Evolutionary conservation across 2,888 invertebrate species (phyloP).

Genomic region (Pyrochroa serraticornis): DNA sequence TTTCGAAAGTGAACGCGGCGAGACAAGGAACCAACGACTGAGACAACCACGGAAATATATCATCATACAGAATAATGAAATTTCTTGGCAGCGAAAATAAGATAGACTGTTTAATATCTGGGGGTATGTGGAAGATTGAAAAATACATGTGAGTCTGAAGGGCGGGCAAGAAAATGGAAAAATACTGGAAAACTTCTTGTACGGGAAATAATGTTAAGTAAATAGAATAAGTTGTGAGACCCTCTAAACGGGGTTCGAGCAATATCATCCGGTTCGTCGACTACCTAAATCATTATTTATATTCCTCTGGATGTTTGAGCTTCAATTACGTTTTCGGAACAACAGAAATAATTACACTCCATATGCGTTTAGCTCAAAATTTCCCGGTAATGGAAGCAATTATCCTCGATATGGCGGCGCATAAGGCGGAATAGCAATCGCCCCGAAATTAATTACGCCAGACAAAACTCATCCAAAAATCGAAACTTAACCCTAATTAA

Average conservation of each 20-base stretch:
- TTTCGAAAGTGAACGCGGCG: too few relatives aligned
- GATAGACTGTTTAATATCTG: slow-evolving; percentile 56
- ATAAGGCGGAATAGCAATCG: too few relatives aligned
- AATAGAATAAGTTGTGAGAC: slow-evolving; percentile 48
- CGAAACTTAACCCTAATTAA: slow-evolving; percentile 19
- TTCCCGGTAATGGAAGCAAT: slow-evolving; percentile 24
- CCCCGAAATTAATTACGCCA: too few relatives aligned
- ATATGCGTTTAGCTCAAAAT: slow-evolving; percentile 14
- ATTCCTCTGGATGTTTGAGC: slow-evolving; percentile 30
- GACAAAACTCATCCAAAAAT: background rate
- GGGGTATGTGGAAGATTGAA: slow-evolving; percentile 55
- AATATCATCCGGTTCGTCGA: slow-evolving; percentile 36
- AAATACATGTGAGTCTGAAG: slow-evolving; percentile 50
- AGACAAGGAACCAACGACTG: slow-evolving; percentile 16
- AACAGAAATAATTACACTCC: slow-evolving; percentile 22
- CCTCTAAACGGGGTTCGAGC: slow-evolving; percentile 43
- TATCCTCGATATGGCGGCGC: slow-evolving; percentile 5
- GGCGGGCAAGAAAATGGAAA: slow-evolving; percentile 44
- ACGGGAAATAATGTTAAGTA: slow-evolving; percentile 49
- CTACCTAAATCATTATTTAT: slow-evolving; percentile 44
- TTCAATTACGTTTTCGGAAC: slow-evolving; percentile 27
- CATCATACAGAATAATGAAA: slow-evolving; percentile 57
- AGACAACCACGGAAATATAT: slow-evolving; percentile 51
- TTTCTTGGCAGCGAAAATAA: slow-evolving; percentile 55
- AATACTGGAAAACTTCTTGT: slow-evolving; percentile 47